phyloP scores from a whole-genome alignment of 2,888 invertebrate genomes.

The Thymelicus acteon region DNA sequence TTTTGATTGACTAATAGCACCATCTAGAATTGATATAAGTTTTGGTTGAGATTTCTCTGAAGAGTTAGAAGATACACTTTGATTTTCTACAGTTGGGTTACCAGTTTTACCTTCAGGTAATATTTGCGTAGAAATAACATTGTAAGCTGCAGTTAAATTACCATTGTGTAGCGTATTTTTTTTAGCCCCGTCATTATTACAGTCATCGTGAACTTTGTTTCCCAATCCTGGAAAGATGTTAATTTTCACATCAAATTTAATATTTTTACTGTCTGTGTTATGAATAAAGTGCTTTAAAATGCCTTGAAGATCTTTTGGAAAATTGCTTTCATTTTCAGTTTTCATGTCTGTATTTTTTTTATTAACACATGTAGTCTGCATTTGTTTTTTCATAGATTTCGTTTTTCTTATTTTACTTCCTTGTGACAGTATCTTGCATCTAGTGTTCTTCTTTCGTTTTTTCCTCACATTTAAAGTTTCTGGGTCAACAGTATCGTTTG shows the following conservation, averaged over 20 bases:
- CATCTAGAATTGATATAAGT: constrained; percentile 65
- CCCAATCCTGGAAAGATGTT: constrained; percentile 54
- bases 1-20: constrained; percentile 59
- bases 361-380: constrained; percentile 40
- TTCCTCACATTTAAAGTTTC: neutral
- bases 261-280: constrained; percentile 52
- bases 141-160: constrained; percentile 11
- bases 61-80: constrained; percentile 5
- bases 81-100: neutral
- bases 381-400: constrained; percentile 38
- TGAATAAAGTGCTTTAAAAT: constrained; percentile 59
- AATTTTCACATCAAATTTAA: constrained; percentile 64
- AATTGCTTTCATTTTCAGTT: constrained; percentile 46
- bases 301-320: constrained; percentile 53
- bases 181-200: constrained; percentile 37
- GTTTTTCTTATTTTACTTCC: constrained; percentile 33
- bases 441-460: neutral
- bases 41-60: constrained; percentile 43
- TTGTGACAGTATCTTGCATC: constrained; percentile 31
- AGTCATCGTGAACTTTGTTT: constrained; percentile 2
- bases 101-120: neutral
- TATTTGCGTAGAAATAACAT: constrained; percentile 1
- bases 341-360: constrained; percentile 51
- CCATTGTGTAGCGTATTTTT: constrained; percentile 8
- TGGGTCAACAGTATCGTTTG: constrained; percentile 33